Evolutionary conservation across 2,113 vertebrate genomes (phyloP).

Genomic region (Siphamia tubifer): DNA sequence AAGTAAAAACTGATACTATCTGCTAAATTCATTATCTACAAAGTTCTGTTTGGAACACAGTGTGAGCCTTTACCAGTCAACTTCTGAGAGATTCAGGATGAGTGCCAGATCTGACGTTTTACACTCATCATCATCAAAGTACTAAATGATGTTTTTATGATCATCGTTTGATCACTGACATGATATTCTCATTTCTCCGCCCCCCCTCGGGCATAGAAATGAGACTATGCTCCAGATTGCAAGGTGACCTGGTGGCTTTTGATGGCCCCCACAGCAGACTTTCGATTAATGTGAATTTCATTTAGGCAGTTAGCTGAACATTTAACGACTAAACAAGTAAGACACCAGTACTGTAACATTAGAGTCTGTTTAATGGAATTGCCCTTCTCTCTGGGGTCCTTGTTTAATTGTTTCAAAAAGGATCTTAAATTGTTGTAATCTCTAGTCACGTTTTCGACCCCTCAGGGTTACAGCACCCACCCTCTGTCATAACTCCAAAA

Average conservation of each 20-base stretch:
- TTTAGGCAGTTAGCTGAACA: background rate
- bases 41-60: too few species aligned
- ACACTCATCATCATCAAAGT: slow-evolving; percentile 18
- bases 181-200: background rate
- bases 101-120: background rate
- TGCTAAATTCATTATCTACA: too few species aligned
- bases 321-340: background rate
- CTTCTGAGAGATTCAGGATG: background rate
- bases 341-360: background rate
- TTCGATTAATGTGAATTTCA: background rate
- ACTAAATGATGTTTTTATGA: slow-evolving; percentile 28
- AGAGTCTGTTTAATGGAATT: background rate
- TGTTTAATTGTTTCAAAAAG: background rate
- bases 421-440: background rate
- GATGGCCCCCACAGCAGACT: background rate
- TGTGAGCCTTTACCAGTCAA: background rate
- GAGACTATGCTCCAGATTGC: background rate
- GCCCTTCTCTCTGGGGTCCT: background rate
- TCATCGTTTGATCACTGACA: slow-evolving; percentile 16
- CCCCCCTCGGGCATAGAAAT: background rate
- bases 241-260: slow-evolving; percentile 31
- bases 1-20: too few species aligned
- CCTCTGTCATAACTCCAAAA: background rate
- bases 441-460: background rate
- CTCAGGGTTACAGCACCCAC: background rate